Evolutionary conservation across 2,113 vertebrate species (phyloP).

Genomic region (Silurus asotus): DNA sequence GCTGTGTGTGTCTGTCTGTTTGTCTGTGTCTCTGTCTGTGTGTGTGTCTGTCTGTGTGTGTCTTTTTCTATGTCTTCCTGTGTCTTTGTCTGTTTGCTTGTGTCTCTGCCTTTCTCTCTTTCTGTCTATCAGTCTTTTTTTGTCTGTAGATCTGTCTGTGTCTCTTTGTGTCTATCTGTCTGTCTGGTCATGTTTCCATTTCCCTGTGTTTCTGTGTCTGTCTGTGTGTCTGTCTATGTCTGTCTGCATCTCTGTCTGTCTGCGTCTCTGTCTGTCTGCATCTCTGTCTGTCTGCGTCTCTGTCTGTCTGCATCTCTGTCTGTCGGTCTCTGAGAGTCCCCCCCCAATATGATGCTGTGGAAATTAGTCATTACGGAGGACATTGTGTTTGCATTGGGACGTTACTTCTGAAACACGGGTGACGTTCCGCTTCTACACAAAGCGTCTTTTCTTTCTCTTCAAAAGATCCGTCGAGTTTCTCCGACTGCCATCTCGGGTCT

Average conservation of each 20-base stretch:
- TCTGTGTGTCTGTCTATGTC: not conserved
- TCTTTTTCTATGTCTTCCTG: too few relatives aligned
- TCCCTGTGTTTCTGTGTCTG: not conserved
- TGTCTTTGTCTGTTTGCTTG: too few relatives aligned
- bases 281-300: not conserved
- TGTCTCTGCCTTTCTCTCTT: too few relatives aligned
- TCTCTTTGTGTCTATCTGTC: too few relatives aligned
- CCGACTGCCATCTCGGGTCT: not conserved
- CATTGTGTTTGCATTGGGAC: not conserved
- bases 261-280: too few relatives aligned
- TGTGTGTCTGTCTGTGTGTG: too few relatives aligned
- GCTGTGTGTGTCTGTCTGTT: too few relatives aligned
- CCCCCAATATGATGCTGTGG: constrained; percentile 1
- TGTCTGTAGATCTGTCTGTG: too few relatives aligned
- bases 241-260: too few relatives aligned
- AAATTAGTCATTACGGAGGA: not conserved
- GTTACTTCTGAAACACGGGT: not conserved
- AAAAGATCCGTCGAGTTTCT: constrained; percentile 14
- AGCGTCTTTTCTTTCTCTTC: constrained; percentile 34
- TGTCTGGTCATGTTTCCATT: too few relatives aligned
- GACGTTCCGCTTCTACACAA: constrained; percentile 3
- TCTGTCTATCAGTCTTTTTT: too few relatives aligned
- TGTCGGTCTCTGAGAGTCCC: not conserved
- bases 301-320: not conserved
- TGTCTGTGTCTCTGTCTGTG: too few relatives aligned